Conservation (phyloP, 2,888 invertebrate genomes). For the Oscheius onirici region DNA sequence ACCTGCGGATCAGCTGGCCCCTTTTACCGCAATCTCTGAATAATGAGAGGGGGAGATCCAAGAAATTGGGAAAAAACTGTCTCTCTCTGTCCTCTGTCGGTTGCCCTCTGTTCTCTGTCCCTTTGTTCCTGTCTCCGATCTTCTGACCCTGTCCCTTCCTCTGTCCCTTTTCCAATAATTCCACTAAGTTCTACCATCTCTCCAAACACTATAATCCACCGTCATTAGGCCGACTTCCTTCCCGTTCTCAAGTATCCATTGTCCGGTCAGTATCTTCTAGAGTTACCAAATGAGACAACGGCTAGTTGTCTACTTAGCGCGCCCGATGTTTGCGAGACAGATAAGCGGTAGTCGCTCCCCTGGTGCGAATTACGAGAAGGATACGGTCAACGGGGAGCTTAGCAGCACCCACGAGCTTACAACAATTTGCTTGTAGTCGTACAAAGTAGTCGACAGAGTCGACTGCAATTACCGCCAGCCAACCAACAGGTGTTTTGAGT, state of each 20-base stretch:
- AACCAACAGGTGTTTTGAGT: slow-evolving; percentile 30
- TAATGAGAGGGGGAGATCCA: neutral
- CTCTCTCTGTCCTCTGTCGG: too few species aligned
- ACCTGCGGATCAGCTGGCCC: slow-evolving; percentile 13
- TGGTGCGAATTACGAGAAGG: slow-evolving; percentile 16
- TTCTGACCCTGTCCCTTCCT: too few species aligned
- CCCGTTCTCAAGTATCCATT: slow-evolving; percentile 8
- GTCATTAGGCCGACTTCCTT: slow-evolving; percentile 7
- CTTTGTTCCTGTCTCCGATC: too few species aligned
- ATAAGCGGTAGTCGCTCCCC: slow-evolving; percentile 19
- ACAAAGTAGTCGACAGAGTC: neutral
- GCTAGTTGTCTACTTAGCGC: slow-evolving; percentile 33
- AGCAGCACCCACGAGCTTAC: slow-evolving; percentile 25
- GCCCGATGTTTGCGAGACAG: slow-evolving; percentile 22
- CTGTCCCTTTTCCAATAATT: too few species aligned
- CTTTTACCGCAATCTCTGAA: too few species aligned
- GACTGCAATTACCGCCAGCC: neutral
- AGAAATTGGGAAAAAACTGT: too few species aligned
- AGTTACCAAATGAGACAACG: slow-evolving; percentile 34
- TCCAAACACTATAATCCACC: neutral
- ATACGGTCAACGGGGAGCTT: slow-evolving; percentile 32
- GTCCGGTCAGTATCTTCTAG: slow-evolving; percentile 26
- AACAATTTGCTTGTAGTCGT: neutral
- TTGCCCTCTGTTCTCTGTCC: too few species aligned
- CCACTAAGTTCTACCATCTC: too few species aligned